phyloP scores from a whole-genome alignment of 1,140 invertebrate species.

The Philopotamus ludificatus region DNA sequence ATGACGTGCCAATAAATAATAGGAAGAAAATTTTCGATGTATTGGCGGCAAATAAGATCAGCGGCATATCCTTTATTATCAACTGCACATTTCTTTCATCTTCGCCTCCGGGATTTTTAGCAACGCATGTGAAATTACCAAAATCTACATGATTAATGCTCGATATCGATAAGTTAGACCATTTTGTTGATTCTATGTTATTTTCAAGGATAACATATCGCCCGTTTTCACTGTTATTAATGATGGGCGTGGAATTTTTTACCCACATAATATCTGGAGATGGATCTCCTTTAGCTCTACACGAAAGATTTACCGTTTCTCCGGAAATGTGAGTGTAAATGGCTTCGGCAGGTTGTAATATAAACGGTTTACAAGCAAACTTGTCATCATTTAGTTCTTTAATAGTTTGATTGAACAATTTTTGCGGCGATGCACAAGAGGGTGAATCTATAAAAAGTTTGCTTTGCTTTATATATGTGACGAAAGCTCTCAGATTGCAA shows the following conservation, averaged over 20 bases:
- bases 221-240: background rate
- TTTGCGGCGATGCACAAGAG: background rate
- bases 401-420: background rate
- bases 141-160: background rate
- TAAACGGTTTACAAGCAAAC: background rate
- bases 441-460: too few species aligned
- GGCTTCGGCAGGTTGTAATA: background rate
- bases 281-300: background rate
- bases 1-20: background rate
- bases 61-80: background rate
- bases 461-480: background rate
- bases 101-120: background rate
- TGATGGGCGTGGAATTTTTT: background rate
- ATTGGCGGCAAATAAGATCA: background rate
- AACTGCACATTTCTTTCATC: background rate
- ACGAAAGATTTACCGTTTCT: background rate
- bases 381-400: background rate
- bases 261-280: background rate
- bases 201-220: background rate
- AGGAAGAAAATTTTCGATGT: background rate
- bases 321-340: background rate
- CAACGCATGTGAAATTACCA: background rate
- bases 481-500: background rate
- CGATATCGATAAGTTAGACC: background rate
- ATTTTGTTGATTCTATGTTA: background rate